A percentile compares a stretch with the other conserved stretches of the same genome.
These are phyloP conservation scores for Aselliscus stoliczkanus DNA, from an alignment of 2,797 vertebrate genomes.

Conservation along the genomic window DNA sequence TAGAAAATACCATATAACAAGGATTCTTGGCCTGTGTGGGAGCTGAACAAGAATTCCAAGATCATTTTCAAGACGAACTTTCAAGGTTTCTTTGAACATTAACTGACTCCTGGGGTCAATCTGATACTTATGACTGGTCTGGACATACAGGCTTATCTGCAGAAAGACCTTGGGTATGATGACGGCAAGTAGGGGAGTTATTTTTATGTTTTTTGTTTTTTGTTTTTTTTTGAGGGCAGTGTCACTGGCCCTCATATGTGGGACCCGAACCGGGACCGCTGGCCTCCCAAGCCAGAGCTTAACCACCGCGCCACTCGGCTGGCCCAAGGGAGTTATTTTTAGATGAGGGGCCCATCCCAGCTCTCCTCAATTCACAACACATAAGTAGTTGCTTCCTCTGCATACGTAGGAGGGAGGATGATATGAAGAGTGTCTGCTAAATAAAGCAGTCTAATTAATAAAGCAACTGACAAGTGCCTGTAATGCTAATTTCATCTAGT, in stretches of 20 bases:
- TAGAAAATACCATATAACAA: not conserved
- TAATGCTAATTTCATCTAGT: constrained; percentile 39
- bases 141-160: not conserved
- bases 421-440: constrained; percentile 37
- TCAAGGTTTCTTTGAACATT: not conserved
- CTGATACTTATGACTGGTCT: not conserved
- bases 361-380: not conserved
- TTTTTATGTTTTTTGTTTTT: too few relatives aligned
- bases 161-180: not conserved
- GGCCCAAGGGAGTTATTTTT: constrained; percentile 22
- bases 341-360: not conserved
- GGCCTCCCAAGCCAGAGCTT: too few relatives aligned
- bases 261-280: too few relatives aligned
- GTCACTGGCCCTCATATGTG: too few relatives aligned
- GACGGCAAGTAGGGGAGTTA: not conserved
- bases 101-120: not conserved
- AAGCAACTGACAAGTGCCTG: constrained; percentile 29
- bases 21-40: not conserved
- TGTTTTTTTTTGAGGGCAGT: too few relatives aligned
- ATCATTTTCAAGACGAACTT: not conserved
- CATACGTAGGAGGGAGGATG: not conserved
- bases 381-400: constrained; percentile 18
- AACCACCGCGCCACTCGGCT: too few relatives aligned
- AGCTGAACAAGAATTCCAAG: not conserved
- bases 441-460: constrained; percentile 65